Base-by-base conservation (phyloP, 2,888 invertebrate species). In the Seira ritae region DNA sequence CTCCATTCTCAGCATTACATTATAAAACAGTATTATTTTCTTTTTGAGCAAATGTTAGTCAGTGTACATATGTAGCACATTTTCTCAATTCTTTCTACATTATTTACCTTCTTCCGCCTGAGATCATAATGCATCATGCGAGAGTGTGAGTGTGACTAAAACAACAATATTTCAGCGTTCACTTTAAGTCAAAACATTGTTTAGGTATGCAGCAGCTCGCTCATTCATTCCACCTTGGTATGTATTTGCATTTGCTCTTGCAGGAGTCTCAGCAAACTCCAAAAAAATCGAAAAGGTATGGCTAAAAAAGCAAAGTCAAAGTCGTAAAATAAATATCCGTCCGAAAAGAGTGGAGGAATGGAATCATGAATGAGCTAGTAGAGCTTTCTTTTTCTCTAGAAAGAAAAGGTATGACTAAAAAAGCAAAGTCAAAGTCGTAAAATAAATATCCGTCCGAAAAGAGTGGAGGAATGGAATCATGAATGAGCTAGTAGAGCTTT, bases 271-370 rank as follows among this genome's bases (percentile, higher is more conserved):
- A 31, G 31, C 8, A 2, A 31, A 31, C 31, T 31, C 31, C 31
- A 31, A 31, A 31, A 31, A 31, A 31, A 31, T 31, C 31, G 31
- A 31, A 31, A 31, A 31, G 31, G 31, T 31, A 31, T 31, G 31
- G 8, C 31, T 31, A 31, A 31, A 31, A 31, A 31, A 31, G 31
- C 31, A 31, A 31, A 31, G 31, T 31, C 31, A 31, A 65, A 50
- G 50, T 77, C 70, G 65, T 65, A 71, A 78, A 78, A 78, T 78
- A 77, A 77, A 78, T 78, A 78, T 70, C 71, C 24, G 70, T 78
- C 8, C 31, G 3, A 4, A 8, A 31, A 31, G 31, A 31, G 31
- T 31, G 8, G 31, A 4, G 31, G 31, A 31, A 66, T 46, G 50
- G 66, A 66, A 70, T 70, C 65, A 78, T 78, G 78, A 71, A 71